These are phyloP conservation scores for Papilio aristodemus DNA, from an alignment of 1,140 invertebrate genomes.

Conservation along the genomic window DNA sequence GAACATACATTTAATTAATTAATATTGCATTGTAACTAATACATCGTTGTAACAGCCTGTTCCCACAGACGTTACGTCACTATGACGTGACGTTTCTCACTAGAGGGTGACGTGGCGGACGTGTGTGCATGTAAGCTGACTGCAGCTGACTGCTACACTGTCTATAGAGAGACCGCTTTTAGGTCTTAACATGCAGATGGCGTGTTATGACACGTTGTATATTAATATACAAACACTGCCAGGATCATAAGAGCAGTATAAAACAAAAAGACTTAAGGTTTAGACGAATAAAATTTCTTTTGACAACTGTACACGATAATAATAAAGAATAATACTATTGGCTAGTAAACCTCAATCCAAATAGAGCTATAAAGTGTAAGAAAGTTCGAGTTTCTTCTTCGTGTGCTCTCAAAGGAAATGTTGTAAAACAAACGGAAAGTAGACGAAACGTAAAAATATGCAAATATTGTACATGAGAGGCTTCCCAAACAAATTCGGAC, in stretches of 20 bases:
- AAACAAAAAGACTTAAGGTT: too few relatives aligned
- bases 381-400: constrained; percentile 6
- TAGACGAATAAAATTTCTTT: too few relatives aligned
- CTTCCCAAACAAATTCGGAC: constrained; percentile 33
- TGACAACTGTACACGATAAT: neutral
- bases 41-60: too few relatives aligned
- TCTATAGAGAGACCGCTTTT: neutral
- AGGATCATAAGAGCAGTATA: too few relatives aligned
- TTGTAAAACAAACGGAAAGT: constrained; percentile 30
- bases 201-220: neutral
- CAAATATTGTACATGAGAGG: constrained; percentile 34
- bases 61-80: too few relatives aligned
- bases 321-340: neutral
- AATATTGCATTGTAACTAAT: too few relatives aligned
- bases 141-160: neutral
- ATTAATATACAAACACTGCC: too few relatives aligned
- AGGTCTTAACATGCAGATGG: neutral
- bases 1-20: too few relatives aligned
- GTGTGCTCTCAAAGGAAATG: constrained; percentile 27
- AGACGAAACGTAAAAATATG: constrained; percentile 32
- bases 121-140: too few relatives aligned
- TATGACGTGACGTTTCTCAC: too few relatives aligned
- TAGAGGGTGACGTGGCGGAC: too few relatives aligned
- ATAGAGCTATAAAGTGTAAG: constrained; percentile 19
- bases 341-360: constrained; percentile 9